Conservation (phyloP, 2,888 invertebrate genomes). For the Rhaphigaster nebulosa region DNA sequence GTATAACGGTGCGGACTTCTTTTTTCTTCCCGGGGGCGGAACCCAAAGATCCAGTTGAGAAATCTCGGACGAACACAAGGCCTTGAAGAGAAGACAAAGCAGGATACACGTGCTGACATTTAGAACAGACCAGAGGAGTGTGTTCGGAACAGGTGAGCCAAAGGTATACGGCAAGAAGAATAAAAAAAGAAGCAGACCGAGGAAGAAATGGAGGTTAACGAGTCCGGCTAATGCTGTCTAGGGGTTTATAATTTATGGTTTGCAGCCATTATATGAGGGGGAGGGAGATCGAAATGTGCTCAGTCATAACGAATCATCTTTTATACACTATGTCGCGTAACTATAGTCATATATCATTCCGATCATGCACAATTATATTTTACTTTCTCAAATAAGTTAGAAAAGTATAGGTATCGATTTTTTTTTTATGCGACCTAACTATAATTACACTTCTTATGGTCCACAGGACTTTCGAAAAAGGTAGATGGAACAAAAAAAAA, state of each 20-base stretch:
- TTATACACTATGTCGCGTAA: neutral
- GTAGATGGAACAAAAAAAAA: too few species aligned
- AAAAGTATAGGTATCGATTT: neutral
- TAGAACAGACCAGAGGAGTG: neutral
- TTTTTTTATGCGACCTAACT: neutral
- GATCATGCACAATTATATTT: neutral
- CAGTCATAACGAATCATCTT: neutral
- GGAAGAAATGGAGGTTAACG: conserved; percentile 9
- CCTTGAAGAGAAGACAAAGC: neutral
- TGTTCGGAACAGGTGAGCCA: neutral
- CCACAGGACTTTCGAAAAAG: too few species aligned
- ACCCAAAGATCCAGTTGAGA: neutral
- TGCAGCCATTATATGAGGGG: neutral
- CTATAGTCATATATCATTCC: neutral
- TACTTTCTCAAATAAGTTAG: neutral
- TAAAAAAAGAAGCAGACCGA: neutral
- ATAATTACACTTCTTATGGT: neutral
- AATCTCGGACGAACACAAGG: neutral
- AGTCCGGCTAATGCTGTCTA: neutral
- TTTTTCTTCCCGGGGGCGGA: neutral
- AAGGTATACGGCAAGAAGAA: neutral
- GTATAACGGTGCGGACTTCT: neutral
- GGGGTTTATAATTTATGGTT: conserved; percentile 1
- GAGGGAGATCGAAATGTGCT: neutral
- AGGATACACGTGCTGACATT: conserved; percentile 9